Evolutionary conservation across 2,888 invertebrate genomes (phyloP), one percentile per base, ranked within the genome.

Genomic region (Iphiclides podalirius): DNA sequence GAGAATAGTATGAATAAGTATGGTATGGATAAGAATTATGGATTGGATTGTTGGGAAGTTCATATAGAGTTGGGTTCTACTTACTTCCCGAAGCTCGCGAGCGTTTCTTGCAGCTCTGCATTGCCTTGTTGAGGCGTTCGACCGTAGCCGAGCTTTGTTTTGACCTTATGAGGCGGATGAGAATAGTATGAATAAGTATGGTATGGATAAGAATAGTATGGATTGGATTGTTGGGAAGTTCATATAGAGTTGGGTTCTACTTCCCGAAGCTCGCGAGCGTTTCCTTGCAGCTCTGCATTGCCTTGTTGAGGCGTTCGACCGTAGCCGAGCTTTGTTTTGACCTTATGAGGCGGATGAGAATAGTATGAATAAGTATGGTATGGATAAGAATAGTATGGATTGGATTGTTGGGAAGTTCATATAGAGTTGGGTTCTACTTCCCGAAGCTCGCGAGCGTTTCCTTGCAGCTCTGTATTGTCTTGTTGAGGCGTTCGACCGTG

Each of bases 401-500:
- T n/a, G n/a, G n/a, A n/a, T n/a, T n/a, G n/a, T n/a, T n/a, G n/a
- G 8, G 31, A 28, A n/a, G 11, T 16, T 41, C 11, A 28, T 14
- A 40, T 6, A 20, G 20, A 20, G 20, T 4, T 12, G 4, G 11
- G 12, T 31, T 8, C 26, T 73, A 76, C 64, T 87, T 87, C 12
- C 84, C 84, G 46, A 79, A 87, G 43, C 66, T 78, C 0, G 74
- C 70, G 20, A 88, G 77, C 1, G 75, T 81, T 33, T 71, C 79
- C 66, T 90, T 90, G 61, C 91, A 91, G 47, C 93, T 93, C 45
- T 82, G 73, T 44, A 96, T 92, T 41, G 93, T 92, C 61, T 92
- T 91, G 54, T 93, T 90, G 51, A 96, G 90, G 23, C 96, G 90
- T 69, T 96, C 95, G 62, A 91, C 92, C 52, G 94, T 93, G n/a